These are phyloP conservation scores for Bubalus kerabau DNA, from an alignment of 2,113 vertebrate genomes.

Conservation along the genomic window DNA sequence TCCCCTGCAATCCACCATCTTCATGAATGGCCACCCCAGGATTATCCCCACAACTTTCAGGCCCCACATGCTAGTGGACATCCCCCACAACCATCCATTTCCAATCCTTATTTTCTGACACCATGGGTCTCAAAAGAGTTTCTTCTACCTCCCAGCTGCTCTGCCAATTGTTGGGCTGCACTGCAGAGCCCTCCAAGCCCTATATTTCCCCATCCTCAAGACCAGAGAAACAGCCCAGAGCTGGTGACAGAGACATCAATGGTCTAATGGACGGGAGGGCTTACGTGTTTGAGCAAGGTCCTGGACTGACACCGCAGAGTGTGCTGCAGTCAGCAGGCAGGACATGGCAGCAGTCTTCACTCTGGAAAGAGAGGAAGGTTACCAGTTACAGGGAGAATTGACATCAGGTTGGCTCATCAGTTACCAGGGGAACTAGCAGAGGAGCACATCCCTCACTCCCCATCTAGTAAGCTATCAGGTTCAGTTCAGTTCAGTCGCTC, in stretches of 20 bases:
- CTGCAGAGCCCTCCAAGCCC: neutral
- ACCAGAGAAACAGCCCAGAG: neutral
- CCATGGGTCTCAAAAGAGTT: neutral
- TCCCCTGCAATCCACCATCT: neutral
- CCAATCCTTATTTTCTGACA: neutral
- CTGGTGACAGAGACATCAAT: neutral
- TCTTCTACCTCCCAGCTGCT: neutral
- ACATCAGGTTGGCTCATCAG: neutral
- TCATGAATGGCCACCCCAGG: neutral
- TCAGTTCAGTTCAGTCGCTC: neutral
- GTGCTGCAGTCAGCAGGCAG: neutral
- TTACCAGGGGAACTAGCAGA: neutral
- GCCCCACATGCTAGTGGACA: neutral
- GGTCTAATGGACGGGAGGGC: neutral
- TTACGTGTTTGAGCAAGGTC: neutral
- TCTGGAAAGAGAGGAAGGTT: neutral
- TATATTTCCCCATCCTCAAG: neutral
- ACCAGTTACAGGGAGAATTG: neutral
- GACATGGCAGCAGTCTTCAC: neutral
- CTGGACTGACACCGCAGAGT: neutral
- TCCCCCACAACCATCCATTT: fast-evolving
- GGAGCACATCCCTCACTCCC: neutral
- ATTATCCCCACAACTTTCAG: neutral
- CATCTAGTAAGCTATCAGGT: neutral
- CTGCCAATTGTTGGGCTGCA: fast-evolving